Evolutionary conservation across 2,888 invertebrate genomes (phyloP).

Genomic region (Sialis lutaria): DNA sequence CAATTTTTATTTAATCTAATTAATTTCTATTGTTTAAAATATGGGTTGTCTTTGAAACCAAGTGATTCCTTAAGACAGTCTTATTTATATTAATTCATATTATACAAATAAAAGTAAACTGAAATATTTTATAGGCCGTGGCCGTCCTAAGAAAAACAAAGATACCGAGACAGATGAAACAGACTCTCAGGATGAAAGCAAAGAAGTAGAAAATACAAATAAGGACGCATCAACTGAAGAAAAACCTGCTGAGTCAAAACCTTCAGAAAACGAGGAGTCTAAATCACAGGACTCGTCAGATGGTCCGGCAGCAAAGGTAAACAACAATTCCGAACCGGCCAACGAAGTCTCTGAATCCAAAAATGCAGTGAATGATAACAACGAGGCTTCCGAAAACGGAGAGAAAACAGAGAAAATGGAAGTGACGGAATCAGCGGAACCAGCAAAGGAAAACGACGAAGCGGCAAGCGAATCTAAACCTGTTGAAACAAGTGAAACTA

Average conservation of each 20-base stretch:
- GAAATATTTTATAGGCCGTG: slow-evolving; percentile 16
- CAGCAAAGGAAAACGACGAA: not conserved
- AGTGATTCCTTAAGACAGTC: not conserved
- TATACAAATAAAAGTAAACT: not conserved
- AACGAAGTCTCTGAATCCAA: slow-evolving; percentile 5
- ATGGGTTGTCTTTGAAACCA: not conserved
- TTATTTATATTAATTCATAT: not conserved
- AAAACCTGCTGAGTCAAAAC: slow-evolving; percentile 2
- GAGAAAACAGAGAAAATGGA: slow-evolving; percentile 23
- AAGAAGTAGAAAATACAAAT: slow-evolving; percentile 17
- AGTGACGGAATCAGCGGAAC: slow-evolving; percentile 6
- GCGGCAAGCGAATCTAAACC: not conserved
- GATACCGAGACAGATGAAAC: slow-evolving; percentile 17
- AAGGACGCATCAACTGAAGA: slow-evolving; percentile 9
- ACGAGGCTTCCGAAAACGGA: slow-evolving; percentile 22
- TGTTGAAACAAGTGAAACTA: not conserved
- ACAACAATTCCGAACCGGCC: slow-evolving; percentile 19
- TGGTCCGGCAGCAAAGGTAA: slow-evolving; percentile 11
- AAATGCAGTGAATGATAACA: slow-evolving; percentile 12
- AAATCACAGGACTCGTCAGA: slow-evolving; percentile 9
- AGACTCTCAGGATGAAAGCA: slow-evolving; percentile 21
- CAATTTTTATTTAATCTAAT: not conserved
- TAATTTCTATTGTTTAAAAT: not conserved
- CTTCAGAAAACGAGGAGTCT: slow-evolving; percentile 5
- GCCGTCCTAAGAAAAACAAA: slow-evolving; percentile 20